Evolutionary conservation across 2,113 vertebrate species (phyloP), one percentile per base, ranked within the genome.

Genomic region (Seriola aureovittata): DNA sequence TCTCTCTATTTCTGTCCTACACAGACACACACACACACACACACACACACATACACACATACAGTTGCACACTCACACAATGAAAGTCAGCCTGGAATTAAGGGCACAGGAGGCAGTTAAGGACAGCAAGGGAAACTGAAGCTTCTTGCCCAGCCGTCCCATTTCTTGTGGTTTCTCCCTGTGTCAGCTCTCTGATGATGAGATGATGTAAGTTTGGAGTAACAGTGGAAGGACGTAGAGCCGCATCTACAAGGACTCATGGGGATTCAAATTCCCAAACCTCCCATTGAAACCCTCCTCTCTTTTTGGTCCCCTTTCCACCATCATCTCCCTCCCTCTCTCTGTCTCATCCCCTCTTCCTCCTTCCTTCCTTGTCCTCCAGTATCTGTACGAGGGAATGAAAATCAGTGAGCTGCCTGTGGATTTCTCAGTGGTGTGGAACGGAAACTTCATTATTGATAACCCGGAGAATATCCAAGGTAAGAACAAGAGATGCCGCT

Each of bases 351-450:
- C 12, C n/a, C n/a, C 55, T 23, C 42, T 64, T 34, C 34, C 8
- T 32, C 71, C 0, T 38, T 10, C 54, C 62, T 8, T 65, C 25
- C 13, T 81, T 44, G 46, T 62, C 74, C 3, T 86, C 34, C 88
- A 99, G 98, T 99, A 99, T 92, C 92, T 97, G 75, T 99, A 99
- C 0, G 98, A 99, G 0, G 97, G 98, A 38, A 97, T 97, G 97
- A 97, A 97, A 88, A 96, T 98, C 87, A 99, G 97, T 86, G 97
- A 97, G 93, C 90, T 99, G 84, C 96, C 97, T 0, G 97, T 99
- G 94, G 97, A 99, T 93, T 99, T 99, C 52, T 98, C 98, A 0
- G 98, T 99, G 87, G 97, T 99, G 48, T 99, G 98, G 98, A 99
- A 99, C 0, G 98, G 98, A 77, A 99, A 99, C 91, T 99, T 99